Evolutionary conservation across 2,797 vertebrate species (phyloP).

Genomic region (Knipowitschia caucasica): DNA sequence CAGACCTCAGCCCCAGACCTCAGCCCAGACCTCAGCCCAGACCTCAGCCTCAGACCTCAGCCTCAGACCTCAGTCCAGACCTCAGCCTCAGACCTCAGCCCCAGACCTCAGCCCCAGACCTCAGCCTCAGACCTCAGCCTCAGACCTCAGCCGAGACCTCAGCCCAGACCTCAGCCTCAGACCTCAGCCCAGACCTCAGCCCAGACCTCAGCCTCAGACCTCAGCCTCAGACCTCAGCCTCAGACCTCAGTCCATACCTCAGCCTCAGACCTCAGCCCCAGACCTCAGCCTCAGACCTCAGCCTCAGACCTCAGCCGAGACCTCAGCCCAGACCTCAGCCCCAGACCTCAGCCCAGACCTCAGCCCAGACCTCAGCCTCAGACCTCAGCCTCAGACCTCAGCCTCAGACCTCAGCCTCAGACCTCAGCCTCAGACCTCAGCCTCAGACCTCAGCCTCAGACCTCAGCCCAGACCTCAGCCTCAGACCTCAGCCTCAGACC

Average conservation of each 20-base stretch:
- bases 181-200: too few species aligned
- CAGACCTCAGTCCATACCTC: conserved; percentile 37
- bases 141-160: conserved; percentile 38
- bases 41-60: conserved; percentile 39
- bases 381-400: conserved; percentile 36
- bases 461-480: conserved; percentile 40
- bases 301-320: conserved; percentile 41
- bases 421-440: conserved; percentile 39
- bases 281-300: conserved; percentile 39
- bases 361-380: conserved; percentile 43
- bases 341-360: conserved; percentile 38
- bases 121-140: conserved; percentile 42
- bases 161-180: conserved; percentile 44
- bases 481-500: conserved; percentile 38
- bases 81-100: conserved; percentile 41
- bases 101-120: too few species aligned
- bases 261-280: conserved; percentile 42
- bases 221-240: conserved; percentile 42
- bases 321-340: too few species aligned
- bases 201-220: conserved; percentile 42
- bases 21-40: too few species aligned
- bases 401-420: conserved; percentile 43
- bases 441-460: conserved; percentile 45
- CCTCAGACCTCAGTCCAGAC: too few species aligned
- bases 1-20: conserved; percentile 42